Evolutionary conservation across 1,140 invertebrate genomes (phyloP).

Genomic region (Apis laboriosa): DNA sequence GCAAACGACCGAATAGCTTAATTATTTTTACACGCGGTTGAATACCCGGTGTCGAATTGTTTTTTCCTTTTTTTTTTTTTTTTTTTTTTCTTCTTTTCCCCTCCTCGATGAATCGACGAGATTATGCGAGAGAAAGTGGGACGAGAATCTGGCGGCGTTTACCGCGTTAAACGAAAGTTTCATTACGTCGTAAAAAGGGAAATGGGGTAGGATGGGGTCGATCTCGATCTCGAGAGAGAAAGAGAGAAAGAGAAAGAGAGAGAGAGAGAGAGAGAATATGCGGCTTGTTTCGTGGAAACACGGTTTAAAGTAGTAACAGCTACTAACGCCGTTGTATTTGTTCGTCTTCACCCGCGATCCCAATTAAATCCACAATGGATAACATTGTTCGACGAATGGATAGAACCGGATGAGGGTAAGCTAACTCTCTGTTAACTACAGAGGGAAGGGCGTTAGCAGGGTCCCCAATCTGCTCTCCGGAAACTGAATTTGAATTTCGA

Average conservation of each 20-base stretch:
- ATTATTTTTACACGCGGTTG: neutral
- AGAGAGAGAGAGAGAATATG: too few species aligned
- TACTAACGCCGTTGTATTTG: neutral
- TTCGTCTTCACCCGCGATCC: conserved; percentile 6
- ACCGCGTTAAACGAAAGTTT: neutral
- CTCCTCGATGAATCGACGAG: neutral
- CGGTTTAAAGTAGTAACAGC: conserved; percentile 17
- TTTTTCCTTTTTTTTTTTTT: too few species aligned
- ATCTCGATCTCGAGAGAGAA: neutral
- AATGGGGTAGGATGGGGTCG: neutral
- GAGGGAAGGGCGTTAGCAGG: neutral
- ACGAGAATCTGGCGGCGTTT: neutral
- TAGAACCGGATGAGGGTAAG: conserved; percentile 17
- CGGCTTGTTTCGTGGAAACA: neutral
- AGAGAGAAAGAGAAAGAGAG: too few species aligned
- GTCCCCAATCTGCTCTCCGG: conserved; percentile 8
- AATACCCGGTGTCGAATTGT: neutral
- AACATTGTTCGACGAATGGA: conserved; percentile 25
- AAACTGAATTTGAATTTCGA: conserved; percentile 22
- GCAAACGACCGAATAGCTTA: neutral
- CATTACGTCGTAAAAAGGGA: neutral
- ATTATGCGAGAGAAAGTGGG: neutral
- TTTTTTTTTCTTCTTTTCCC: too few species aligned
- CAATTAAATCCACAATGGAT: conserved; percentile 46
- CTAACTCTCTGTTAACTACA: conserved; percentile 22